These are phyloP conservation scores for Sterna hirundo DNA, from an alignment of 2,113 vertebrate genomes.

Conservation along the genomic window DNA sequence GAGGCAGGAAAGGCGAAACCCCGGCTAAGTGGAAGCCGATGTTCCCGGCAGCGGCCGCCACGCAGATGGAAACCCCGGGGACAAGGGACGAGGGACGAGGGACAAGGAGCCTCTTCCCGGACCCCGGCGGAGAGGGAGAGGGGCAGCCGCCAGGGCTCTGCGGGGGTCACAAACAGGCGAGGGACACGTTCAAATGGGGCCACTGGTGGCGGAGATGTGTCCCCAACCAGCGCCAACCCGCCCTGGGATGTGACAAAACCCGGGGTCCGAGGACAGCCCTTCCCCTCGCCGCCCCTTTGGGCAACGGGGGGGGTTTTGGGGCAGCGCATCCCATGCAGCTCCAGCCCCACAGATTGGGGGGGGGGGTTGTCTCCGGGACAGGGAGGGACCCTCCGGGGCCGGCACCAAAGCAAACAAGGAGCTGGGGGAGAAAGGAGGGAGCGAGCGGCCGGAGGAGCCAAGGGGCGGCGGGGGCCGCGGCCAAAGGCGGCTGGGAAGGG, in stretches of 20 bases:
- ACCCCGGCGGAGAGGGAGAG: fast-evolving
- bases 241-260: fast-evolving
- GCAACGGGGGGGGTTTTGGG: neutral
- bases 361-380: neutral
- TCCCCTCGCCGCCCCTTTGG: neutral
- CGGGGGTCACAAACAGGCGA: neutral
- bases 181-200: neutral
- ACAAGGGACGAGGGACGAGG: neutral
- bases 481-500: constrained; percentile 47
- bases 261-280: fast-evolving
- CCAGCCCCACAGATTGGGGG: fast-evolving
- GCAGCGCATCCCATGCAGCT: fast-evolving
- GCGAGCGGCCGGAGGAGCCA: neutral
- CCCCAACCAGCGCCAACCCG: neutral
- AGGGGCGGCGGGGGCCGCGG: neutral
- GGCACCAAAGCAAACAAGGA: neutral
- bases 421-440: neutral
- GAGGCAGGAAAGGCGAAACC: neutral
- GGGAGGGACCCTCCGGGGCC: neutral
- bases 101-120: neutral
- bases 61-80: neutral
- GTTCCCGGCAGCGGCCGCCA: neutral
- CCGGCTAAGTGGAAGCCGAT: constrained; percentile 31
- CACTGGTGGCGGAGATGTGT: too few relatives aligned
- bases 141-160: neutral